A percentile compares a stretch with the other conserved stretches of the same genome.
Evolutionary conservation across 1,140 invertebrate genomes (phyloP).

Genomic region (Galleria mellonella): DNA sequence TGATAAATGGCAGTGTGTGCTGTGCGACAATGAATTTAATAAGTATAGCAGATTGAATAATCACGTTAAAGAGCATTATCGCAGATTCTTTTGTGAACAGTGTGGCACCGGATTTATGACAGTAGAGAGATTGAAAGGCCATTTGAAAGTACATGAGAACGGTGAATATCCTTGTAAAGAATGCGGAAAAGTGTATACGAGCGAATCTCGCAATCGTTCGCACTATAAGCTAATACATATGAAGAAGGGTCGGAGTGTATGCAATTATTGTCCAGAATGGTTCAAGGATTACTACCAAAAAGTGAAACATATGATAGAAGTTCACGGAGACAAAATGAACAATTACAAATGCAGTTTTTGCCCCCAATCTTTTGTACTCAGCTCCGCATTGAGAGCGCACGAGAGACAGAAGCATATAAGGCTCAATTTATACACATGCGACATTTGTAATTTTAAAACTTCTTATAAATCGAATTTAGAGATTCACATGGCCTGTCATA

Average conservation of each 20-base stretch:
- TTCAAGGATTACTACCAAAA: conserved; percentile 4
- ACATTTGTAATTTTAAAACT: conserved; percentile 26
- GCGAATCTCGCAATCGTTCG: not conserved
- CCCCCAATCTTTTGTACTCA: not conserved
- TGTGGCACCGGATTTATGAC: conserved; percentile 31
- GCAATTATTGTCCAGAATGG: conserved; percentile 3
- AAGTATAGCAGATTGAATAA: conserved; percentile 23
- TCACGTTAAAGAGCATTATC: conserved; percentile 35
- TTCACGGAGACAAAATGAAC: not conserved
- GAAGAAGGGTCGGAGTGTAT: not conserved
- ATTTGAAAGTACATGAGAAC: conserved; percentile 4
- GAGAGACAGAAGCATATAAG: conserved; percentile 20
- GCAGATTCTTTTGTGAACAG: conserved; percentile 30
- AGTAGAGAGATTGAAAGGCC: conserved; percentile 16
- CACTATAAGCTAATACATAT: not conserved
- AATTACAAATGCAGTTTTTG: conserved; percentile 9
- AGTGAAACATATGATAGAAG: conserved; percentile 6
- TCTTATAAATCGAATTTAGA: conserved; percentile 23
- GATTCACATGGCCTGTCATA: conserved; percentile 76
- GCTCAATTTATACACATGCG: conserved; percentile 18
- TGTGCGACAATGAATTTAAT: conserved; percentile 13
- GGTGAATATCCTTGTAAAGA: not conserved
- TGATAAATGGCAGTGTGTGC: conserved; percentile 14
- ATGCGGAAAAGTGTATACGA: not conserved
- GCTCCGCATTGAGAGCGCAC: conserved; percentile 5